Evolutionary conservation across 2,797 vertebrate species (phyloP).

Genomic region (Microhierax caerulescens): DNA sequence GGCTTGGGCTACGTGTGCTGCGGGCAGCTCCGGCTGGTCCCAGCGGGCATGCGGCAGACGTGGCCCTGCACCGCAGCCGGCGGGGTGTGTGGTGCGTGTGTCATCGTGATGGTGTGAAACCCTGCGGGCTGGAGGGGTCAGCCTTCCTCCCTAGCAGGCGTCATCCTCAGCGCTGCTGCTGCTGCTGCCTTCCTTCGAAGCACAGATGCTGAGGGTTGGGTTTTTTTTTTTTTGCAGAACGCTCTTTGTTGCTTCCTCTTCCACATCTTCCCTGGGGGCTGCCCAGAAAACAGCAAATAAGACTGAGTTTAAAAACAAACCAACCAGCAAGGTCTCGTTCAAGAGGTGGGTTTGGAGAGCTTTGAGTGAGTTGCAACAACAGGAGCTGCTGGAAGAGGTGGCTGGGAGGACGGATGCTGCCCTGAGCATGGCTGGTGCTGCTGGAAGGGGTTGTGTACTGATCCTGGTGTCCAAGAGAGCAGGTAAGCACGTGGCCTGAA

Average conservation of each 20-base stretch:
- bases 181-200: not conserved
- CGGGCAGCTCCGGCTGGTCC: not conserved
- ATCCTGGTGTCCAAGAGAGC: not conserved
- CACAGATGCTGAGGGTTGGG: not conserved
- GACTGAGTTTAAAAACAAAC: not conserved
- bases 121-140: not conserved
- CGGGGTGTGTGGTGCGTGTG: too few species aligned
- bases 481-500: not conserved
- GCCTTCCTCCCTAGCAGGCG: fast-evolving
- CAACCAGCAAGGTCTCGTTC: not conserved
- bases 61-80: not conserved
- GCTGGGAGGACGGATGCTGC: not conserved
- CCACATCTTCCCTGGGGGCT: not conserved
- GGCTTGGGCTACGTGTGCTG: not conserved
- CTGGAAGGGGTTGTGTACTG: not conserved
- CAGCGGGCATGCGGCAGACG: not conserved
- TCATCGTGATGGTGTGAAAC: not conserved
- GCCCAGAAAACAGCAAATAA: not conserved
- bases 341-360: not conserved
- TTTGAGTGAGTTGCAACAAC: not conserved
- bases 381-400: not conserved
- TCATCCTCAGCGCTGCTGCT: not conserved
- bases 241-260: not conserved
- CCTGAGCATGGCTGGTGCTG: not conserved
- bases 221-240: too few species aligned